Conservation (phyloP, 2,888 invertebrate species). For the Peribatodes rhomboidaria region DNA sequence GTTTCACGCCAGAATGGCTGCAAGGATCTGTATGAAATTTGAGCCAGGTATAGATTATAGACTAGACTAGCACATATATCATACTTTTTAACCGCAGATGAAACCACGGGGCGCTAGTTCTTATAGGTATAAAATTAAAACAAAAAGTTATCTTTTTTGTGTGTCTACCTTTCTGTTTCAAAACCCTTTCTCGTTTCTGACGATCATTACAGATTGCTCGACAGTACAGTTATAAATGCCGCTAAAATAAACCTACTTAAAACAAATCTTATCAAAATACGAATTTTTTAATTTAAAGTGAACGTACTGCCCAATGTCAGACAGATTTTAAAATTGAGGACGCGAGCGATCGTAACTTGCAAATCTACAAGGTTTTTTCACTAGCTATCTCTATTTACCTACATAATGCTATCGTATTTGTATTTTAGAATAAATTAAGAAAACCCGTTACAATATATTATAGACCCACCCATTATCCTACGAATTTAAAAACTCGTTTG, state of each 20-base stretch:
- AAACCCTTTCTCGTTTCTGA: background rate
- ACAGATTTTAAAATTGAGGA: conserved; percentile 19
- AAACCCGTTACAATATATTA: conserved; percentile 6
- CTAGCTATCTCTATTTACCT: background rate
- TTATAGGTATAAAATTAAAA: no score
- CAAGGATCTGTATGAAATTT: no score
- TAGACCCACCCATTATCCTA: background rate
- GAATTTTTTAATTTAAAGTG: conserved; percentile 19
- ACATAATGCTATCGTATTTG: background rate
- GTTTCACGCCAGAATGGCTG: no score
- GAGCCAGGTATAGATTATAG: no score
- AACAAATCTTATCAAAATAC: background rate
- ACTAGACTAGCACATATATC: no score
- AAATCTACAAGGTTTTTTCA: conserved; percentile 11
- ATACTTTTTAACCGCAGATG: no score
- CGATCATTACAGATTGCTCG: background rate
- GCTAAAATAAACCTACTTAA: background rate
- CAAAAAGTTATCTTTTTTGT: no score
- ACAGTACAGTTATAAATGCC: background rate
- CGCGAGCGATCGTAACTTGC: background rate
- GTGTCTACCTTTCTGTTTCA: no score
- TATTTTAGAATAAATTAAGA: background rate
- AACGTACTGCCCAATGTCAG: conserved; percentile 25
- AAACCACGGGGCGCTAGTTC: no score
- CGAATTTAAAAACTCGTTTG: background rate